Evolutionary conservation across 1,140 invertebrate species (phyloP).

Genomic region (Calephelis nemesis): DNA sequence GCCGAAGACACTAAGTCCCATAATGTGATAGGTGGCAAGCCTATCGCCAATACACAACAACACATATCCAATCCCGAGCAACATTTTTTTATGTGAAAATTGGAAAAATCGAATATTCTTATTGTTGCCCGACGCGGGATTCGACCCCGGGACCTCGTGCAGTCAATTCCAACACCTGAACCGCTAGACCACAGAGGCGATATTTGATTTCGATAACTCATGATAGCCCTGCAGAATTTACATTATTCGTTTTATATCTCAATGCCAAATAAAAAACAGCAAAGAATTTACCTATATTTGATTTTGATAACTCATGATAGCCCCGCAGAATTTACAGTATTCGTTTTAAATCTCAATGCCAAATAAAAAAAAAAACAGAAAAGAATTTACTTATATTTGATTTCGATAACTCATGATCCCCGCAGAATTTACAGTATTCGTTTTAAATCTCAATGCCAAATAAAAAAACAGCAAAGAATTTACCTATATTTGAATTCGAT

Average conservation of each 20-base stretch:
- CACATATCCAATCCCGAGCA: too few relatives aligned
- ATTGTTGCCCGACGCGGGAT: too few relatives aligned
- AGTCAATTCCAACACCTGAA: too few relatives aligned
- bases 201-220: not conserved
- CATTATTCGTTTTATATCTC: conserved; percentile 33
- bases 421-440: conserved; percentile 15
- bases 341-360: not conserved
- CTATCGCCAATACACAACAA: too few relatives aligned
- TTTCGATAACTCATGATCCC: not conserved
- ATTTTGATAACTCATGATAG: not conserved
- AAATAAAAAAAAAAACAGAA: conserved; percentile 40
- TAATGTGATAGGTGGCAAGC: too few relatives aligned
- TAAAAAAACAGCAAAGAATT: not conserved
- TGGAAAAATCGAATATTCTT: too few relatives aligned
- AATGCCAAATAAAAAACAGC: conserved; percentile 22
- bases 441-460: too few relatives aligned
- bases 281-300: not conserved
- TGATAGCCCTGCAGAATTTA: conserved; percentile 14
- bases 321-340: conserved; percentile 5
- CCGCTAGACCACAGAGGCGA: too few relatives aligned
- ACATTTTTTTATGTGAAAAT: too few relatives aligned
- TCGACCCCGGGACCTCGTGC: too few relatives aligned
- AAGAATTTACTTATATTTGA: not conserved
- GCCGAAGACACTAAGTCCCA: too few relatives aligned
- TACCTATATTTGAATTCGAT: not conserved